A percentile compares a stretch with the other conserved stretches of the same genome.
These are phyloP conservation scores for Apaloderma vittatum DNA, from an alignment of 2,113 vertebrate species.

Conservation along the genomic window DNA sequence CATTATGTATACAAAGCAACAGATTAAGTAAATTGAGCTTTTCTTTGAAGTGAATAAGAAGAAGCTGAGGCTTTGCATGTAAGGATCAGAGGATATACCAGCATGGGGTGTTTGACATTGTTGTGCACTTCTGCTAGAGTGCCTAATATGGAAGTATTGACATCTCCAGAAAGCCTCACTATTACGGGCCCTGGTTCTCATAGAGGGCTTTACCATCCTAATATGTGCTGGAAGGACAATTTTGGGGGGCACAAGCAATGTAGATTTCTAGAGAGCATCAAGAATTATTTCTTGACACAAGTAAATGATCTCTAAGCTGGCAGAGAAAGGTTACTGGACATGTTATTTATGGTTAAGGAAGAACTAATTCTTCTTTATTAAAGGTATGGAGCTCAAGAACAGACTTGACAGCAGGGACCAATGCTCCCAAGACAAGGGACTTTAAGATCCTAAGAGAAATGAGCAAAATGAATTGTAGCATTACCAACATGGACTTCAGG, in stretches of 20 bases:
- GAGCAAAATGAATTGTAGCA: neutral
- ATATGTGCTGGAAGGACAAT: neutral
- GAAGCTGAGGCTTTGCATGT: neutral
- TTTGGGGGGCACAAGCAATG: neutral
- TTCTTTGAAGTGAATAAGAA: neutral
- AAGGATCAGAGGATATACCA: neutral
- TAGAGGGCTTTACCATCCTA: neutral
- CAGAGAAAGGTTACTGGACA: neutral
- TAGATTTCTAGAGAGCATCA: neutral
- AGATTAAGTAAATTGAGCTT: neutral
- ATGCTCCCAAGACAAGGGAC: accelerated
- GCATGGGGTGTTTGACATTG: neutral
- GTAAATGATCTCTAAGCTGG: neutral
- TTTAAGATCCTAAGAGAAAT: neutral
- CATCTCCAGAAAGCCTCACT: neutral
- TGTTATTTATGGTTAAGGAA: neutral
- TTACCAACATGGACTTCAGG: neutral
- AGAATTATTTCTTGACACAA: neutral
- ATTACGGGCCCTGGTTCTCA: neutral
- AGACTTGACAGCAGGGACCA: neutral
- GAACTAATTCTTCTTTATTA: neutral
- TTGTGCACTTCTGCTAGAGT: neutral
- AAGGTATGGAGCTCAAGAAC: neutral
- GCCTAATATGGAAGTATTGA: neutral
- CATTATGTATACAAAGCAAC: neutral